These are phyloP conservation scores for Eudyptes chrysolophus DNA, from an alignment of 2,113 vertebrate genomes.

Conservation along the genomic window DNA sequence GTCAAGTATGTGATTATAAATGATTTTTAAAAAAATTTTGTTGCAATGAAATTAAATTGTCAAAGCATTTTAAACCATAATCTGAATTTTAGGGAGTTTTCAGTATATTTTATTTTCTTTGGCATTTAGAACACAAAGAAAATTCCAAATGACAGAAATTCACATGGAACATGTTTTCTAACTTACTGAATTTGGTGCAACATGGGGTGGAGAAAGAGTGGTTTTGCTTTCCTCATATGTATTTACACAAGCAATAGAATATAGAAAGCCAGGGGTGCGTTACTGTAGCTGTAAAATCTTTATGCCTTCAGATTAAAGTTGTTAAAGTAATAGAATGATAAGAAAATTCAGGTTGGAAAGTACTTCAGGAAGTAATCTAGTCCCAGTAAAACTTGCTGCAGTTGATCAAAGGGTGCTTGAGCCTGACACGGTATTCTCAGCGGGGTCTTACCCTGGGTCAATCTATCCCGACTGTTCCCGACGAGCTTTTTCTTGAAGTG, in stretches of 20 bases:
- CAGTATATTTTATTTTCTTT: neutral
- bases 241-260: neutral
- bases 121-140: neutral
- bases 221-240: neutral
- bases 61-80: neutral
- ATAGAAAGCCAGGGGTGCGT: neutral
- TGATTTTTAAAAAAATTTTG: neutral
- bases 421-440: neutral
- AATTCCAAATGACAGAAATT: neutral
- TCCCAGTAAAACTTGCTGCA: neutral
- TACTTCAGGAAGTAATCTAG: neutral
- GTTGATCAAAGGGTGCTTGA: neutral
- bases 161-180: neutral
- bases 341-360: neutral
- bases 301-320: neutral
- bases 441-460: neutral
- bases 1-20: neutral
- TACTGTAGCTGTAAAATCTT: neutral
- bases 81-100: neutral
- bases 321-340: neutral
- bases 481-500: neutral
- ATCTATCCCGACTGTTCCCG: neutral
- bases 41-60: neutral
- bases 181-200: neutral
- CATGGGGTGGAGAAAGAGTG: neutral